phyloP scores from a whole-genome alignment of 2,797 vertebrate genomes.

The Sebastes alutus region DNA sequence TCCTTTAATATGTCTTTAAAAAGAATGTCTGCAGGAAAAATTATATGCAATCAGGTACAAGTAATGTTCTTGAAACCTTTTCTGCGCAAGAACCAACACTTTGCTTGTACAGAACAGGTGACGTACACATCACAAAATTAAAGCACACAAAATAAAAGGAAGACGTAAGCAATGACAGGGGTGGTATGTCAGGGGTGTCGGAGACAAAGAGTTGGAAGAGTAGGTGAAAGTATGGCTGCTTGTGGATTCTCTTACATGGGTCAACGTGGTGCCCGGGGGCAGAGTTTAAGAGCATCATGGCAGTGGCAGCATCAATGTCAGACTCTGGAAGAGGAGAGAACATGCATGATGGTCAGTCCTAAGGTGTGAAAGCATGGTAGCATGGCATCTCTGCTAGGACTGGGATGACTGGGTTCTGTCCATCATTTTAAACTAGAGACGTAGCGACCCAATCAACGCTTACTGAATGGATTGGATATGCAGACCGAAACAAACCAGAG shows the following conservation, averaged over 20 bases:
- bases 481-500: conserved; percentile 38
- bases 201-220: conserved; percentile 44
- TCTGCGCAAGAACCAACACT: conserved; percentile 6
- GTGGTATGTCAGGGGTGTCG: conserved; percentile 52
- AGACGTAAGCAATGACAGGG: conserved; percentile 67
- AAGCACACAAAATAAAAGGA: conserved; percentile 56
- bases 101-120: background rate
- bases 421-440: conserved; percentile 3
- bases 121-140: conserved; percentile 34
- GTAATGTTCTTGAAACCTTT: background rate
- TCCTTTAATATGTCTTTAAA: background rate
- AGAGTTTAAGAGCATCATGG: conserved; percentile 99
- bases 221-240: conserved; percentile 59
- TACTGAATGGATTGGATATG: conserved; percentile 15
- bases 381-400: conserved; percentile 40
- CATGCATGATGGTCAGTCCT: conserved; percentile 83
- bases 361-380: conserved; percentile 63
- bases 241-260: conserved; percentile 91
- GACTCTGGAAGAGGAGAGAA: conserved; percentile 93
- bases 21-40: background rate
- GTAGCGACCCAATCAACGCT: background rate
- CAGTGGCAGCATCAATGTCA: conserved; percentile 99
- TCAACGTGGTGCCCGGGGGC: conserved; percentile 96
- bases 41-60: background rate
- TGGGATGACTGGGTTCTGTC: conserved; percentile 32